Percentiles rank a stretch among this genome's conserved stretches.
Evolutionary conservation across 2,113 vertebrate species (phyloP).

Genomic region (Nycticebus coucang): DNA sequence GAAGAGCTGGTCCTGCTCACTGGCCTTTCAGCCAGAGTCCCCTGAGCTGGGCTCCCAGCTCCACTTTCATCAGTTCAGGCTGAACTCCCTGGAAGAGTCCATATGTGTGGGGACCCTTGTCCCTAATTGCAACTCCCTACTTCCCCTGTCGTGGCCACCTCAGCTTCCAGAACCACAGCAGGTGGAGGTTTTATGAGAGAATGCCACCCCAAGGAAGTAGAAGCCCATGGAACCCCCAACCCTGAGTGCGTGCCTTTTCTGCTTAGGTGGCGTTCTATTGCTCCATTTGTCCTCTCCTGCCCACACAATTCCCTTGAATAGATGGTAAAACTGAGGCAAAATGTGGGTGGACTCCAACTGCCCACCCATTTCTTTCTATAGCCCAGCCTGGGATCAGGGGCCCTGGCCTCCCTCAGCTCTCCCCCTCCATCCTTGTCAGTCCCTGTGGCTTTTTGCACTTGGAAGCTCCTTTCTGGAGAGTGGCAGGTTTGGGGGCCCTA

Average conservation of each 20-base stretch:
- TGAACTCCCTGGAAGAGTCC: neutral
- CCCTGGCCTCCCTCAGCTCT: neutral
- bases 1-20: neutral
- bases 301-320: neutral
- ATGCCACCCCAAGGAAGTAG: neutral
- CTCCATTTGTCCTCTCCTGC: neutral
- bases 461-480: neutral
- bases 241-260: neutral
- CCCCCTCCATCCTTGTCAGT: neutral
- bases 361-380: neutral
- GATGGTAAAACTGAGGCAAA: constrained; percentile 18
- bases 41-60: neutral
- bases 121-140: neutral
- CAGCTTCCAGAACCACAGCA: neutral
- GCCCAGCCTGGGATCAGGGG: neutral
- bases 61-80: neutral
- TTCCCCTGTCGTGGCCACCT: neutral
- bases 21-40: neutral
- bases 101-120: neutral
- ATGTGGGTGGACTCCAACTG: neutral
- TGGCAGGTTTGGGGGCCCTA: neutral
- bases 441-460: constrained; percentile 21
- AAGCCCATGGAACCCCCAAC: neutral
- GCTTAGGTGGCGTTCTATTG: neutral
- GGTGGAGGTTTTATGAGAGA: neutral